Evolutionary conservation across 2,888 invertebrate species (phyloP).

Genomic region (Magallana nippona): DNA sequence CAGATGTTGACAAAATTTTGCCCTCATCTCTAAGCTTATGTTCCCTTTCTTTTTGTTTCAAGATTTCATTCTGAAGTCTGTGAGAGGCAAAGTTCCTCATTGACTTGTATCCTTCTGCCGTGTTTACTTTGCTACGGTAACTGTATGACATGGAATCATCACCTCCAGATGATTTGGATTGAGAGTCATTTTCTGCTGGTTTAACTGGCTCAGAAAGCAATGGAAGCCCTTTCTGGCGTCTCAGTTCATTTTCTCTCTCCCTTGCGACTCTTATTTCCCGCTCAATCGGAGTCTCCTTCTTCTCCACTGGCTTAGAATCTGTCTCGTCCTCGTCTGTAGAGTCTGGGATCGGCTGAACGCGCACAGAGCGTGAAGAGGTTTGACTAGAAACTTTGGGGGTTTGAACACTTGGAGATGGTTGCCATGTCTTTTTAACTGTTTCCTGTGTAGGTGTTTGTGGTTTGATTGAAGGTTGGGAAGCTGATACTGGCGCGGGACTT

Average conservation of each 20-base stretch:
- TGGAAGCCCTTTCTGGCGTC: conserved; percentile 76
- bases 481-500: neutral
- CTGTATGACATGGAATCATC: conserved; percentile 35
- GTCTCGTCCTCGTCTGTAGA: conserved; percentile 21
- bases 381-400: conserved; percentile 45
- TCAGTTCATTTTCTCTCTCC: conserved; percentile 82
- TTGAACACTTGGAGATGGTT: conserved; percentile 46
- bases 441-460: conserved; percentile 38
- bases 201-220: conserved; percentile 55
- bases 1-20: conserved; percentile 82
- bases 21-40: conserved; percentile 87
- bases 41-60: conserved; percentile 91
- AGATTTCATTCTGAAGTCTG: conserved; percentile 93
- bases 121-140: conserved; percentile 37
- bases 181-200: conserved; percentile 49
- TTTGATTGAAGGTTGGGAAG: conserved; percentile 27
- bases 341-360: conserved; percentile 34
- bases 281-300: conserved; percentile 82
- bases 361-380: conserved; percentile 43
- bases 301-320: conserved; percentile 45
- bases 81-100: conserved; percentile 81
- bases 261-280: conserved; percentile 81
- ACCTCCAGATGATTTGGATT: conserved; percentile 21
- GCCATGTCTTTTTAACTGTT: conserved; percentile 38
- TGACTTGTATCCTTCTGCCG: conserved; percentile 40